Evolutionary conservation across 2,797 vertebrate species (phyloP).

Genomic region (Melanotaenia boesemani): DNA sequence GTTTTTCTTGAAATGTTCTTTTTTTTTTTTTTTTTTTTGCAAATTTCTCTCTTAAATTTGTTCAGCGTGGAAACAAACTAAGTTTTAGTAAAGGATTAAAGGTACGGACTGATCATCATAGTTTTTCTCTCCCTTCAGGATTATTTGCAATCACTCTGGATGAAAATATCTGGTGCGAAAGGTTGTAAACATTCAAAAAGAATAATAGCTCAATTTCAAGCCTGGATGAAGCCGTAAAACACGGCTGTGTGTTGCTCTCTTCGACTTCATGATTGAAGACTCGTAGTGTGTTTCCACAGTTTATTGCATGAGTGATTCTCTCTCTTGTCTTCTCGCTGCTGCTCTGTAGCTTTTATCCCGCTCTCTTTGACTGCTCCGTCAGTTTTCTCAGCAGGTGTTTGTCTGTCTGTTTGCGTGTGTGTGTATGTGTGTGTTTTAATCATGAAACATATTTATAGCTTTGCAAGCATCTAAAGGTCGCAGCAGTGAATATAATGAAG

Average conservation of each 20-base stretch:
- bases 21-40: too few relatives aligned
- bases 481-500: constrained; percentile 42
- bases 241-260: constrained; percentile 23
- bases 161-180: neutral
- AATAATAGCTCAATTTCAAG: constrained; percentile 39
- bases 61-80: too few relatives aligned
- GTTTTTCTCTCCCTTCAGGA: neutral
- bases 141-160: neutral
- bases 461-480: constrained; percentile 60
- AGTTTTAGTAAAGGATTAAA: neutral
- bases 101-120: neutral
- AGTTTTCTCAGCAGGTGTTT: constrained; percentile 8
- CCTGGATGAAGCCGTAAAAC: constrained; percentile 38
- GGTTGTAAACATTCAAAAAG: constrained; percentile 1
- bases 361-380: constrained; percentile 21
- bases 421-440: constrained; percentile 37
- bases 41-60: too few relatives aligned
- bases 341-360: constrained; percentile 38
- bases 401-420: constrained; percentile 4
- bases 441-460: constrained; percentile 60
- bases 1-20: neutral
- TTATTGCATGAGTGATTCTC: constrained; percentile 56
- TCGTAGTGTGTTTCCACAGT: constrained; percentile 45
- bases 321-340: constrained; percentile 4
- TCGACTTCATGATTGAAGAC: constrained; percentile 19